phyloP scores from a whole-genome alignment of 2,113 vertebrate genomes.

The Brienomyrus longianalis region DNA sequence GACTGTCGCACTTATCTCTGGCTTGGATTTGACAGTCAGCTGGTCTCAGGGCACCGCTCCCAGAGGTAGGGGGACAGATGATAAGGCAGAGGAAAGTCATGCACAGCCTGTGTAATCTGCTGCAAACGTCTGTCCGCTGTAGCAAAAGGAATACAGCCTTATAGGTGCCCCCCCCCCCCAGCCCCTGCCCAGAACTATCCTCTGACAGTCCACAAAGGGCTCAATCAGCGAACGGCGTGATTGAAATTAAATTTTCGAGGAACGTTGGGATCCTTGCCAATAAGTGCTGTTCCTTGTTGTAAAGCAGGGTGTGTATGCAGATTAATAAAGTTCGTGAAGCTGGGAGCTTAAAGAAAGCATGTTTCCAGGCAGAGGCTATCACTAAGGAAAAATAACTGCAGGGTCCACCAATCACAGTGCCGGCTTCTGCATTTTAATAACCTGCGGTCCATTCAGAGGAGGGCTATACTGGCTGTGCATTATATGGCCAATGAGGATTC shows the following conservation, averaged over 20 bases:
- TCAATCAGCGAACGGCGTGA: slow-evolving; percentile 30
- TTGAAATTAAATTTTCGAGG: slow-evolving; percentile 28
- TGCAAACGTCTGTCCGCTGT: slow-evolving; percentile 28
- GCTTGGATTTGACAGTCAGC: slow-evolving; percentile 39
- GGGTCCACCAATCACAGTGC: not conserved
- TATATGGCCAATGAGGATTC: not conserved
- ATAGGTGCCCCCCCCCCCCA: slow-evolving; percentile 32
- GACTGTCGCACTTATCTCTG: slow-evolving; percentile 5
- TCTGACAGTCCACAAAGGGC: slow-evolving; percentile 23
- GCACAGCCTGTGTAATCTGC: slow-evolving; percentile 8
- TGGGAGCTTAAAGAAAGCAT: not conserved
- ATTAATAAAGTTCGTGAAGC: slow-evolving; percentile 16
- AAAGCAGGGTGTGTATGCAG: slow-evolving; percentile 22
- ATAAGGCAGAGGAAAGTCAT: slow-evolving; percentile 29
- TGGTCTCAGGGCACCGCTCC: slow-evolving; percentile 35
- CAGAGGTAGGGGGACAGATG: slow-evolving; percentile 37
- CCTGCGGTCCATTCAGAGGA: not conserved
- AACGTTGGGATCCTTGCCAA: slow-evolving; percentile 26
- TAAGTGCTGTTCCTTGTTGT: slow-evolving; percentile 19
- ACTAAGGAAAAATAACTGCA: not conserved
- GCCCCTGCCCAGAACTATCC: not conserved
- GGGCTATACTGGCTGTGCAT: not conserved
- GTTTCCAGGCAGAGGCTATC: not conserved
- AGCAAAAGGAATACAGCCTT: slow-evolving; percentile 39
- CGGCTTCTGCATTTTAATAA: not conserved